A percentile compares a stretch with the other conserved stretches of the same genome.
Evolutionary conservation across 2,113 vertebrate species (phyloP).

Genomic region (Lasiurus borealis): DNA sequence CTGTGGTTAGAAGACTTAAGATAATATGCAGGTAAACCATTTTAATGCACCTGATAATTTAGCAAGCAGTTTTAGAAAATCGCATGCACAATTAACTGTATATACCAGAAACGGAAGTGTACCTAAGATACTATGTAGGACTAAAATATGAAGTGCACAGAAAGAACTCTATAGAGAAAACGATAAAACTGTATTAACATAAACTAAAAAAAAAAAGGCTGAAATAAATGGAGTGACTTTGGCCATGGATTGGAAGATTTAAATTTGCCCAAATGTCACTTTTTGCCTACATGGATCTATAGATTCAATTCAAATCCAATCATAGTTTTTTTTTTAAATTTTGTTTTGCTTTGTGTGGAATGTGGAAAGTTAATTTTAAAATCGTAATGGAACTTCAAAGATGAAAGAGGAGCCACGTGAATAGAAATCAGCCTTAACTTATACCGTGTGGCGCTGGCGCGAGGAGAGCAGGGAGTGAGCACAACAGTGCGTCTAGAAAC

Average conservation of each 20-base stretch:
- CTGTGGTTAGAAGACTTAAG: not conserved
- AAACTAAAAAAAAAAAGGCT: not conserved
- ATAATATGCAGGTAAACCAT: not conserved
- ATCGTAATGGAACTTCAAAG: not conserved
- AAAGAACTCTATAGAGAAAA: not conserved
- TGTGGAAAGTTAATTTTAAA: conserved; percentile 11
- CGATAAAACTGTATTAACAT: not conserved
- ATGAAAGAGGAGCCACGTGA: not conserved
- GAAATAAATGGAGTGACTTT: not conserved
- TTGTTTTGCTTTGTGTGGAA: not conserved
- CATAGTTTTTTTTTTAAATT: not conserved
- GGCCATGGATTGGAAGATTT: not conserved
- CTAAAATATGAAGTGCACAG: not conserved
- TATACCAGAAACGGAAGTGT: not conserved
- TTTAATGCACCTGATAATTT: not conserved
- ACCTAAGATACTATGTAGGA: not conserved
- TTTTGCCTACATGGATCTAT: not conserved
- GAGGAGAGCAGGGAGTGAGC: not conserved
- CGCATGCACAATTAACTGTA: not conserved
- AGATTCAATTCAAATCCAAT: not conserved
- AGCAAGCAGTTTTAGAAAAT: not conserved
- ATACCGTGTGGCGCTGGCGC: not conserved
- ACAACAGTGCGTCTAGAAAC: not conserved
- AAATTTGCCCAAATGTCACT: conserved; percentile 38
- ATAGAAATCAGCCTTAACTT: not conserved